Evolutionary conservation across 1,140 invertebrate species (phyloP), one percentile per base, ranked within the genome.

Genomic region (Philopotamus ludificatus): DNA sequence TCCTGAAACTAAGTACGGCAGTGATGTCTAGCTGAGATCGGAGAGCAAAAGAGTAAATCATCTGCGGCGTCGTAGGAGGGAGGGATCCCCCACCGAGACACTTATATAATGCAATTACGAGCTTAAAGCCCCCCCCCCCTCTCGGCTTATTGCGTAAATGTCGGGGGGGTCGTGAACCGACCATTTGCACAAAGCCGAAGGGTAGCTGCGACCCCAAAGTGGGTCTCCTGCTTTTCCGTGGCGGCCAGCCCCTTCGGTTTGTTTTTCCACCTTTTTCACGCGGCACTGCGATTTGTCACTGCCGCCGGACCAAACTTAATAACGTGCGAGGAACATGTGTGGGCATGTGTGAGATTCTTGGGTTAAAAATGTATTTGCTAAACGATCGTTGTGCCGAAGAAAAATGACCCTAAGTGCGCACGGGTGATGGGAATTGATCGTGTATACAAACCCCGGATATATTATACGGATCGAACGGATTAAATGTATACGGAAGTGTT

Each of bases 91-190:
- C 44, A 16, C 44, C 18, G 44, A 16, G 44, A 16, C 44, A 47
- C 44, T 47, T 47, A 47, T 47, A 47, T 47, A 47, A 47, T 47
- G 44, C 44, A 47, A 47, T 47, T 47, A 47, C 44, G 44, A 20
- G 4, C 34, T 7, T 20, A 47, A 47, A 47, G 44, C 44, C 44
- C 18, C 8, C 44, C 44, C 4, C 8, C 44, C 44, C 18, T 7
- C 44, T 16, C 4, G 15, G 44, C 44, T 47, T 47, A 47, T 47
- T 47, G 44, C 44, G 44, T 47, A 47, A 47, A 47, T 9, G 44
- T 47, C 18, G 15, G 44, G n/a, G n/a, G n/a, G 10, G 10, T 20
- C 44, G 18, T 47, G 18, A 47, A 16, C 44, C 18, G 7, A 4
- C 28, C 28, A 12, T 12, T 34, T n/a, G n/a, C 28, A 7, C 4